These are phyloP conservation scores for Bothrops jararaca DNA, from an alignment of 2,113 vertebrate genomes.

Conservation along the genomic window DNA sequence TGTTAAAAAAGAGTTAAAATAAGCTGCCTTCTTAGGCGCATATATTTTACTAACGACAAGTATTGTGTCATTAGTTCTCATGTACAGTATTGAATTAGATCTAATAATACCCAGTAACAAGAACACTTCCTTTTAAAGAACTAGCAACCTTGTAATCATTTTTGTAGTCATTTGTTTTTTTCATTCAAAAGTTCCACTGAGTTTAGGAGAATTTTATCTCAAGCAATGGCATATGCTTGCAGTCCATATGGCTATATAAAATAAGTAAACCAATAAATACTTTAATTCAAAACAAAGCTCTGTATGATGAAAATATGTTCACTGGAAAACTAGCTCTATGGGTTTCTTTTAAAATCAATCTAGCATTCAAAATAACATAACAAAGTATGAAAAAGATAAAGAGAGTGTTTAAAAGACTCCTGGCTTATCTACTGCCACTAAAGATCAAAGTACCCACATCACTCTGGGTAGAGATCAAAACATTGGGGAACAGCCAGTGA, in stretches of 20 bases:
- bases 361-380: background rate
- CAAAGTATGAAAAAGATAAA: background rate
- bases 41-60: background rate
- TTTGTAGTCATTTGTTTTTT: background rate
- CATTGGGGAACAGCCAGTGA: no score
- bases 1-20: background rate
- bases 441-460: background rate
- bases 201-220: background rate
- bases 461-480: background rate
- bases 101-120: background rate
- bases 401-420: background rate
- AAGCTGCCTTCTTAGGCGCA: background rate
- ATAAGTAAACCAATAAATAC: background rate
- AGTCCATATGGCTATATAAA: background rate
- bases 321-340: background rate
- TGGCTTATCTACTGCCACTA: background rate
- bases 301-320: background rate
- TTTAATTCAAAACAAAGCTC: background rate
- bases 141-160: background rate
- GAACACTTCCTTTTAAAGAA: background rate
- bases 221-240: background rate
- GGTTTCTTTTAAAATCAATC: background rate
- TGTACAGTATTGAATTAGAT: background rate
- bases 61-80: no score
- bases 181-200: background rate